Percentiles rank a stretch among this genome's conserved stretches.
Conservation (phyloP, 2,797 vertebrate species). For the Halcyon smyrnensis region DNA sequence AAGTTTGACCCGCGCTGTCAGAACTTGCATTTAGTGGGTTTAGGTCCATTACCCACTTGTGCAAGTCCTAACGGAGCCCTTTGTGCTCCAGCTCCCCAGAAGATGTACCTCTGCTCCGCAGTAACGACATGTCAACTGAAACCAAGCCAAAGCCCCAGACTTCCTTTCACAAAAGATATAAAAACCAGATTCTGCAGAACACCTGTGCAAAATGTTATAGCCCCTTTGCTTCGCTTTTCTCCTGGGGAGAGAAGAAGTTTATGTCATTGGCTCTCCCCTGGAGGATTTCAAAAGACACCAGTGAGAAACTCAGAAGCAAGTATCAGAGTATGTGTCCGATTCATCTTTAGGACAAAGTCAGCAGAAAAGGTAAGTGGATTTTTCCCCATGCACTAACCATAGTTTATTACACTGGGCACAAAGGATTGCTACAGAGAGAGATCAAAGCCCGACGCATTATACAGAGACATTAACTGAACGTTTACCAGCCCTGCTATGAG, state of each 20-base stretch:
- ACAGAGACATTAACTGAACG: neutral
- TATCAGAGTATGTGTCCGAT: neutral
- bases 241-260: neutral
- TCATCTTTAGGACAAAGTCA: conserved; percentile 13
- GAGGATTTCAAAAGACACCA: neutral
- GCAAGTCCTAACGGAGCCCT: conserved; percentile 2
- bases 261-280: neutral
- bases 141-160: conserved; percentile 16
- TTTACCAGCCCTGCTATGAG: neutral
- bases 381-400: neutral
- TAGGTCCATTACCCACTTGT: conserved; percentile 1
- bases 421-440: neutral
- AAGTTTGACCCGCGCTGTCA: neutral
- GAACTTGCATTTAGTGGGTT: conserved; percentile 31
- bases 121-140: conserved; percentile 13
- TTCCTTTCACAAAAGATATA: conserved; percentile 29
- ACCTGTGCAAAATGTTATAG: conserved; percentile 1
- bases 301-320: neutral
- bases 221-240: neutral
- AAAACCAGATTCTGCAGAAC: conserved; percentile 25
- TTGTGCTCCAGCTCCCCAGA: neutral
- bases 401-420: neutral
- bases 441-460: neutral
- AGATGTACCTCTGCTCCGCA: neutral
- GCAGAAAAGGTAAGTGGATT: conserved; percentile 31